Evolutionary conservation across 2,797 vertebrate species (phyloP), one percentile per base, ranked within the genome.

Genomic region (Telmatherina bonti): DNA sequence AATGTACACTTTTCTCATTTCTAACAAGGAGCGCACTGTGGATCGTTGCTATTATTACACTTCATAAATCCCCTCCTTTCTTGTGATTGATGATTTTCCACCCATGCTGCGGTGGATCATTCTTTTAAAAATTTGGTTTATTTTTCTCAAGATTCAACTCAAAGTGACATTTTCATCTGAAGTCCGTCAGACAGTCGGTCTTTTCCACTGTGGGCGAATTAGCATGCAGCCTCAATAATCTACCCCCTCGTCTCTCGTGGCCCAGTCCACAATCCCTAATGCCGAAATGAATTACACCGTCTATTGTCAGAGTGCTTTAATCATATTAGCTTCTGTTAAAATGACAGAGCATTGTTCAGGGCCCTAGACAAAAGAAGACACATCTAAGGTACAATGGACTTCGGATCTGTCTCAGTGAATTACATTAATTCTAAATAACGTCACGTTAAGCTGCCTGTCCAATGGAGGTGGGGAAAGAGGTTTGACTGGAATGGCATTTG

Each of bases 371-470:
- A 92, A 93, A 90, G 92, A 80, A 88, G 88, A 92, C 92, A 93
- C 91, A 93, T 93, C 93, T 91, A 82, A 93, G 89, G 90, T 91
- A 94, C 93, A 94, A 94, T 93, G 90, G 93, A 90, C 87, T 78
- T 81, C 45, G 80, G 84, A 92, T 93, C 90, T 90, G 83, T 84
- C 90, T 90, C 82, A 74, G 90, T 85, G 90, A 92, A 93, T 92
- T 88, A 85, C 90, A 93, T 94, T 93, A 89, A 94, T 94, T 93
- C 87, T 84, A 90, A 93, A 94, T 92, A 93, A 88, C 61, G 63
- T 86, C 80, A 75, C 70, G 76, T 92, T 91, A 88, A 86, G 80
- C 82, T 83, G 81, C 78, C 89, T 85, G 86, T 91, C 85, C 83
- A 61, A 82, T 60, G 61, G 74, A 86, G 79, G 83, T 30, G 53